Base-by-base conservation (phyloP, 2,797 vertebrate genomes). In the Echeneis naucrates region DNA sequence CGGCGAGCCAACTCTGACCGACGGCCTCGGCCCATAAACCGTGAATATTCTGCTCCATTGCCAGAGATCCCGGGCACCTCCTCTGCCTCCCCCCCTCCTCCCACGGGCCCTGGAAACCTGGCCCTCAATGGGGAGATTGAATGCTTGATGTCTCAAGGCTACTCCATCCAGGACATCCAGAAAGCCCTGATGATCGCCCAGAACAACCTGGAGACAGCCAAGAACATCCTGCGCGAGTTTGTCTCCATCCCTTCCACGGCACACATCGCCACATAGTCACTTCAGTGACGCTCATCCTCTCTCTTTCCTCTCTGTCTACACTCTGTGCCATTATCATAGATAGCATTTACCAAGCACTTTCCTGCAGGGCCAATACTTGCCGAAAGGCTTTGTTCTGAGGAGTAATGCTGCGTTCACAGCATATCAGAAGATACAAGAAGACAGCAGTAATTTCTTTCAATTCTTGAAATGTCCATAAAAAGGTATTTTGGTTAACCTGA, bases 191-290 rank as follows among this genome's bases (percentile, higher is more conserved):
- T 98, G 94, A 99, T 99, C 65, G 98, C 98, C 78, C 97, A 98
- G 91, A 99, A 99, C 95, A 99, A 99, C 92, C 94, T 99, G 27
- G 98, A 99, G 89, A 99, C 98, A 91, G 98, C 98, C 90, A 98
- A 98, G 92, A 98, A 98, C 75, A 99, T 99, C 79, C 95, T 99
- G 71, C 95, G 97, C 11, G 98, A 99, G 88, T 99, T 99, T 8
- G 98, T 99, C 78, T 96, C 97, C 69, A 90, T 99, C 78, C 96
- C 97, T 8, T 96, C 97, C 62, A 88, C 96, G 0, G 94, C 97
- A 0, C 97, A 99, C 10, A 95, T 99, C 75, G 95, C 96, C 87
- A 98, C 97, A 95, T 99, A 99, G 95, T 95, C 62, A 0, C 60
- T n/a, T 86, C 84, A 0, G 80, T 37, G 27, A 4, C 5, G 8